Evolutionary conservation across 2,888 invertebrate genomes (phyloP).

Genomic region (Apamea crenata): DNA sequence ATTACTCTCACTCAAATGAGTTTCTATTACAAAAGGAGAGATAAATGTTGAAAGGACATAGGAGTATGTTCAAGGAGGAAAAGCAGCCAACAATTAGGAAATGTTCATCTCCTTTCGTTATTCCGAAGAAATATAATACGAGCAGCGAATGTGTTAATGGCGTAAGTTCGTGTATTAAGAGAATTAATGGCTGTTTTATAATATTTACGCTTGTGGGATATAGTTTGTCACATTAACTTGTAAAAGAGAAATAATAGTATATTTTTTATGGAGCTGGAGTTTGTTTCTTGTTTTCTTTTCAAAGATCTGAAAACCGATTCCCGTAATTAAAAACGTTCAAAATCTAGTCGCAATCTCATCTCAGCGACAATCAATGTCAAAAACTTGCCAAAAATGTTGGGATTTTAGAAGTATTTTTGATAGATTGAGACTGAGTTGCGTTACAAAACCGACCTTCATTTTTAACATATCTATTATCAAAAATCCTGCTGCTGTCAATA

Average conservation of each 20-base stretch:
- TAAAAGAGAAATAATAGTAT: background rate
- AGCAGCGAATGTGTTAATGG: conserved; percentile 42
- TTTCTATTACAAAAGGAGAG: background rate
- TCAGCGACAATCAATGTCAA: too few relatives aligned
- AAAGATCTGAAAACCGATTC: too few relatives aligned
- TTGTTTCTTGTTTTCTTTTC: background rate
- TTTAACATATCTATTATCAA: background rate
- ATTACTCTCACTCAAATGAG: background rate
- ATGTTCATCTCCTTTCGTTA: conserved; percentile 30
- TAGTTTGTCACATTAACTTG: conserved; percentile 1
- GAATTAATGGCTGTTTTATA: conserved; percentile 28
- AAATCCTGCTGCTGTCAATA: background rate
- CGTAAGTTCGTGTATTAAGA: conserved; percentile 36
- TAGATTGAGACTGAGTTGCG: too few relatives aligned
- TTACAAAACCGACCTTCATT: background rate
- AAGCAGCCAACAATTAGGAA: conserved; percentile 18
- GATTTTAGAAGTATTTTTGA: too few relatives aligned
- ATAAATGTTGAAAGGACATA: background rate
- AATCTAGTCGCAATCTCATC: too few relatives aligned
- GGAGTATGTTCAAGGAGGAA: conserved; percentile 1
- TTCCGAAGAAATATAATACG: conserved; percentile 33
- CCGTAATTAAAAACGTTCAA: too few relatives aligned
- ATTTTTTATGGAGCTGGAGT: background rate
- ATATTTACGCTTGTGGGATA: background rate
- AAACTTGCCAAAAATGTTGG: too few relatives aligned